Percentiles rank a stretch among this genome's conserved stretches.
Evolutionary conservation across 2,113 vertebrate genomes (phyloP).

Genomic region (Semnornis frantzii): DNA sequence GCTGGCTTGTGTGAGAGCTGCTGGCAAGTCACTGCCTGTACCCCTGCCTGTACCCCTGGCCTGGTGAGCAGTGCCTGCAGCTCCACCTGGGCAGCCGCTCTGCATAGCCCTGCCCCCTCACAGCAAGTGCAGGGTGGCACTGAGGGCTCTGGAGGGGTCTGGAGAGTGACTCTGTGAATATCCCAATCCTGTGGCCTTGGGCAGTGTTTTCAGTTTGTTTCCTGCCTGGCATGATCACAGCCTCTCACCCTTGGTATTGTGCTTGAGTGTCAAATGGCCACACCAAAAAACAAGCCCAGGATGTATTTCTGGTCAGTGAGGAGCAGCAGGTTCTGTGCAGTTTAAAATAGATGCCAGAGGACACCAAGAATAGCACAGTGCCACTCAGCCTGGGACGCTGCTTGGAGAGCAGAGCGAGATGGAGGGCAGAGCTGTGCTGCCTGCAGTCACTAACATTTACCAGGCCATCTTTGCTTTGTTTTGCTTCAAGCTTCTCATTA

Average conservation of each 20-base stretch:
- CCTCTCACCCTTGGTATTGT: conserved; percentile 16
- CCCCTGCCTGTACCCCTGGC: background rate
- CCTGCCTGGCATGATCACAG: background rate
- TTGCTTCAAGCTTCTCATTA: conserved; percentile 84
- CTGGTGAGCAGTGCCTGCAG: background rate
- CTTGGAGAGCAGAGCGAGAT: conserved; percentile 74
- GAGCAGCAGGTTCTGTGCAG: conserved; percentile 69
- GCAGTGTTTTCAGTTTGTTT: background rate
- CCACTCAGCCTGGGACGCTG: conserved; percentile 57
- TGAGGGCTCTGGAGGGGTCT: background rate
- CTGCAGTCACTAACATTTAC: conserved; percentile 79
- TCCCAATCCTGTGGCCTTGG: background rate
- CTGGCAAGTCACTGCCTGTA: background rate
- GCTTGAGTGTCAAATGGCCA: conserved; percentile 50
- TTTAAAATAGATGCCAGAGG: conserved; percentile 83
- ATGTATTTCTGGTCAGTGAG: conserved; percentile 71
- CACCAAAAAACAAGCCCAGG: conserved; percentile 43
- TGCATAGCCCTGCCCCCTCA: background rate
- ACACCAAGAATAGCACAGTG: conserved; percentile 71
- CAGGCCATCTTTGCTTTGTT: conserved; percentile 83
- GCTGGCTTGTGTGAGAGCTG: background rate
- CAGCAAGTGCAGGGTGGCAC: background rate
- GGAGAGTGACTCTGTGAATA: background rate
- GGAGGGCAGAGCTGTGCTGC: conserved; percentile 75
- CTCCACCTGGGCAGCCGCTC: background rate